Evolutionary conservation across 2,888 invertebrate genomes (phyloP), one percentile per base, ranked within the genome.

Genomic region (Chesias legatella): DNA sequence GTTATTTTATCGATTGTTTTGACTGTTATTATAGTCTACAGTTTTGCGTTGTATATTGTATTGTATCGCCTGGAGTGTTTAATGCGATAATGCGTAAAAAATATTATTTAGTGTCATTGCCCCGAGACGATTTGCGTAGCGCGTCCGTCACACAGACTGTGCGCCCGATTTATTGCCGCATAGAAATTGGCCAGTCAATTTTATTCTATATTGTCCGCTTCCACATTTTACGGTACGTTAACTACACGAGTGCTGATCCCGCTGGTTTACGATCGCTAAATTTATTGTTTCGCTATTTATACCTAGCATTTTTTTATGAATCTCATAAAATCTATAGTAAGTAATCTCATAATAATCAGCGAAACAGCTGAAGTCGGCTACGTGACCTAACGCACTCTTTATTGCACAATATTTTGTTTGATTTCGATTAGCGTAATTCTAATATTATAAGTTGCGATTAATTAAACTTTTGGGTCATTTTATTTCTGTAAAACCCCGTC

Each of bases 1-100:
- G 70, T 75, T 67, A 68, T 70, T 75, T 73, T 73, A 79, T 77
- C 70, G 72, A 79, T 74, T 82, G 76, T 80, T 80, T 71, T 77
- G 76, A 74, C 74, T 70, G 63, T 50, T 72, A 73, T 60, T 70
- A 63, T 65, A n/a, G n/a, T n/a, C n/a, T 70, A 70, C 65, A 48
- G 71, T 72, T 72, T 63, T 49, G 48, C 62, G 58, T 56, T 58
- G 60, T 66, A 70, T 72, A 72, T 63, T 49, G 48, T 61, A 58
- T 56, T 58, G 60, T 66, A 70, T 68, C 61, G 65, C 60, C 54
- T 60, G 44, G 56, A 51, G 58, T 62, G 58, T 58, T 67, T 66
- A 63, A 62, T 71, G 65, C 57, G 71, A 74, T 75, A 73, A 73
- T 70, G 62, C 62, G 67, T 70, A 76, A 77, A 67, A 71, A 67